Evolutionary conservation across 2,797 vertebrate species (phyloP), one percentile per base, ranked within the genome.

Genomic region (Sternotherus odoratus): DNA sequence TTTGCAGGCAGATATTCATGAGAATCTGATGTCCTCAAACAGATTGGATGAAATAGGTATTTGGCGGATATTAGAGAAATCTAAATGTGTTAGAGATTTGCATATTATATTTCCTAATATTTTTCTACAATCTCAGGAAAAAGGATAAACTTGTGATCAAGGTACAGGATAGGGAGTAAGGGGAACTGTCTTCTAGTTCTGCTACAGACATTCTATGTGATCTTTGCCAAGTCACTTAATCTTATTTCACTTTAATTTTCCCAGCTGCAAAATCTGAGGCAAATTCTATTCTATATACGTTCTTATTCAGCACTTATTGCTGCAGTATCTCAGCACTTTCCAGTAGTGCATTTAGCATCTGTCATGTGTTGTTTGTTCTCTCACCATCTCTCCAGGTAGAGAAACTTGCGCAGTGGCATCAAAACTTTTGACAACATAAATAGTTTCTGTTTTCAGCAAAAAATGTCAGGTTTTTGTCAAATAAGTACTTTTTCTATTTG

Each of bases 191-290:
- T 7, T 50, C 66, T 91, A 89, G 57, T 60, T 48, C 78, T 74
- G 57, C 85, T 57, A 48, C 46, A 77, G 84, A 48, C 48, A 12
- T 86, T 57, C 88, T 86, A 24, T 54, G 87, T 88, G 92, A 94
- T 92, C 92, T 93, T 74, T 87, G 2, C 0, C 36, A 63, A 92
- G 77, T 39, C 23, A 81, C 39, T 1, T 33, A 74, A 53, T 92
- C 72, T 79, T 75, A 84, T 86, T 87, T 95, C 83, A 79, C 91
- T 36, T 57, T 12, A 77, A 13, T n/a, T 54, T 36, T 28, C 88
- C 75, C 80, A 77, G 77, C 82, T 10, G 10, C 74, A 88, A 86
- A 93, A 88, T 2, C 9, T 28, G 5, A 1, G 0, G 66, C 16
- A 63, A 0, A 0, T 43, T 46, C 69, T 39, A 74, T 24, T 36